Evolutionary conservation across 2,113 vertebrate species (phyloP).

Genomic region (Muscicapa adusta): DNA sequence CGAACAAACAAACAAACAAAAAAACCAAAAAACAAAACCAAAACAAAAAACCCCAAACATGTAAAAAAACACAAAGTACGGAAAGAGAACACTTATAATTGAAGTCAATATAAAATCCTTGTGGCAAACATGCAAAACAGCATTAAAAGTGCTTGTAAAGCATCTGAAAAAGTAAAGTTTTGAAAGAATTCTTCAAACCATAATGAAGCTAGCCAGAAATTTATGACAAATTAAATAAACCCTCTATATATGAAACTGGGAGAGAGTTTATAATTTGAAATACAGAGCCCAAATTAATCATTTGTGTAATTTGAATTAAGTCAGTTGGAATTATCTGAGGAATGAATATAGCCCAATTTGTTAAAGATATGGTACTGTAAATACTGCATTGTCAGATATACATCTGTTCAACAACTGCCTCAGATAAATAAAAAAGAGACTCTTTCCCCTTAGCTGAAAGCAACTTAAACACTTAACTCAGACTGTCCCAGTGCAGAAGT

Average conservation of each 20-base stretch:
- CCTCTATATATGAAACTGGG: background rate
- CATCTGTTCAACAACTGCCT: constrained; percentile 7
- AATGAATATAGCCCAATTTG: constrained; percentile 7
- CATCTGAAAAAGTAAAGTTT: background rate
- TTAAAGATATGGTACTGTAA: constrained; percentile 23
- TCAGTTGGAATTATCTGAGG: background rate
- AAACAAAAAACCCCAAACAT: background rate
- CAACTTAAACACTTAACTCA: background rate
- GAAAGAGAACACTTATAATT: background rate
- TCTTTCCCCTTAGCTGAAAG: background rate
- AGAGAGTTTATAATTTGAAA: background rate
- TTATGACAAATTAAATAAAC: background rate
- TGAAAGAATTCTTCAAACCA: background rate
- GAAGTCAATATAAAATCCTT: background rate
- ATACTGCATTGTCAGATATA: background rate
- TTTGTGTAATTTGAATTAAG: background rate
- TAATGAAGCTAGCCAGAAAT: background rate
- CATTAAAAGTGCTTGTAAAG: background rate
- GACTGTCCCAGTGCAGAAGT: background rate
- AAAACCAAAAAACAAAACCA: background rate
- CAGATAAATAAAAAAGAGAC: background rate
- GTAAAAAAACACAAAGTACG: background rate
- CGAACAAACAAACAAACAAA: too few species aligned
- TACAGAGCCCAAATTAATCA: background rate
- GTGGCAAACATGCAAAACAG: background rate